phyloP scores from a whole-genome alignment of 2,888 invertebrate genomes.

The Ichneumoninae sp. region DNA sequence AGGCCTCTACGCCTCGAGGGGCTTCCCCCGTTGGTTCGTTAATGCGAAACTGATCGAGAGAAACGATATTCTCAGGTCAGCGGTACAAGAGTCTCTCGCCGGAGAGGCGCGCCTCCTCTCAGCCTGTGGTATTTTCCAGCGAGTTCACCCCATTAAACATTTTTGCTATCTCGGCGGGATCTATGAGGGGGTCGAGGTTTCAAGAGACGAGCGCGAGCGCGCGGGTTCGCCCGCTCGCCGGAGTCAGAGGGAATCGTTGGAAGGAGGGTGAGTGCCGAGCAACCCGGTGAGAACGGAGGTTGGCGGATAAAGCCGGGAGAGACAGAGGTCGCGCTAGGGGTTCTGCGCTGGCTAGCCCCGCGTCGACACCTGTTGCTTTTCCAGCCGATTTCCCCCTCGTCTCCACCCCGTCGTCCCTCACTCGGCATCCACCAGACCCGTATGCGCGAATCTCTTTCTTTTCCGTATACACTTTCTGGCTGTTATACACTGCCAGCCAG shows the following conservation, averaged over 20 bases:
- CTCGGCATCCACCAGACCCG: slow-evolving; percentile 38
- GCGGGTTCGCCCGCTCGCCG: slow-evolving; percentile 45
- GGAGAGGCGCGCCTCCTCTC: slow-evolving; percentile 63
- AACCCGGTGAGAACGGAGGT: slow-evolving; percentile 48
- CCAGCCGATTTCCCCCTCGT: slow-evolving; percentile 76
- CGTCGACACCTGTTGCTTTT: slow-evolving; percentile 83
- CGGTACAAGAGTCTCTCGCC: slow-evolving; percentile 66
- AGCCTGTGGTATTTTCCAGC: slow-evolving; percentile 81
- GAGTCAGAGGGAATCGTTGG: slow-evolving; percentile 53
- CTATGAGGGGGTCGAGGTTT: slow-evolving; percentile 73
- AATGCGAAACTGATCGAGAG: slow-evolving; percentile 81
- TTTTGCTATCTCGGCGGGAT: slow-evolving; percentile 82
- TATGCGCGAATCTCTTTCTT: slow-evolving; percentile 50
- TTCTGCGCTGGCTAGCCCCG: slow-evolving; percentile 78
- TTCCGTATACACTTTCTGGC: slow-evolving; percentile 25
- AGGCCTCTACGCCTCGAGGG: slow-evolving; percentile 58
- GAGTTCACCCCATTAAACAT: slow-evolving; percentile 84
- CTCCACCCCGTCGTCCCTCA: slow-evolving; percentile 58
- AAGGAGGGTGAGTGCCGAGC: slow-evolving; percentile 54
- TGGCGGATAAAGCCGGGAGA: slow-evolving; percentile 61
- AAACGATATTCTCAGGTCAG: slow-evolving; percentile 78
- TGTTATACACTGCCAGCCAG: slow-evolving; percentile 32
- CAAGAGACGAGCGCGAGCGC: slow-evolving; percentile 50
- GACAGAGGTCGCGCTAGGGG: slow-evolving; percentile 64
- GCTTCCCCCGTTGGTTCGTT: slow-evolving; percentile 72